Evolutionary conservation across 2,113 vertebrate species (phyloP).

Genomic region (Zeus faber): DNA sequence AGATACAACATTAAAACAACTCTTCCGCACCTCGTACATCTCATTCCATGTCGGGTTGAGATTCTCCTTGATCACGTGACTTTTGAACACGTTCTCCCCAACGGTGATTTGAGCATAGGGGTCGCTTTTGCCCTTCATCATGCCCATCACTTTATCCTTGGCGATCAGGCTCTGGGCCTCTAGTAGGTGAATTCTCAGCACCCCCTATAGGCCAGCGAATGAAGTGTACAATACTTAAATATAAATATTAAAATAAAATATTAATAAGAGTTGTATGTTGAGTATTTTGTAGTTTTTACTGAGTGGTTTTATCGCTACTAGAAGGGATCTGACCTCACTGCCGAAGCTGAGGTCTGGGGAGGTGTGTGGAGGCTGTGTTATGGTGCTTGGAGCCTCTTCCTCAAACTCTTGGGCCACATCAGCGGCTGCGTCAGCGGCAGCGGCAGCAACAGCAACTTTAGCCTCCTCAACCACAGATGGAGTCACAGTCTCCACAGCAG

Average conservation of each 20-base stretch:
- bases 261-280: neutral
- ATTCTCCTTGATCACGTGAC: conserved; percentile 83
- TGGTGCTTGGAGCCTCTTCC: conserved; percentile 54
- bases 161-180: conserved; percentile 85
- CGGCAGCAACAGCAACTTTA: conserved; percentile 13
- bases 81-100: conserved; percentile 76
- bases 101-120: conserved; percentile 83
- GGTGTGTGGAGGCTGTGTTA: conserved; percentile 65
- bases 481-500: conserved; percentile 46
- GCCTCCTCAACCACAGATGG: conserved; percentile 28
- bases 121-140: conserved; percentile 89
- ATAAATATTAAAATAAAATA: neutral
- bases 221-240: neutral
- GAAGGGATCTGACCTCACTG: conserved; percentile 68
- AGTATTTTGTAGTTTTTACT: neutral
- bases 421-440: conserved; percentile 15
- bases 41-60: conserved; percentile 90
- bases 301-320: neutral
- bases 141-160: conserved; percentile 84
- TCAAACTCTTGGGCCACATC: conserved; percentile 33
- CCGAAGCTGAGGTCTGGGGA: conserved; percentile 78
- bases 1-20: neutral
- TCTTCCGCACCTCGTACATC: conserved; percentile 82
- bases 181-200: conserved; percentile 85
- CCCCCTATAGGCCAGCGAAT: conserved; percentile 66